Evolutionary conservation across 2,113 vertebrate genomes (phyloP), one percentile per base, ranked within the genome.

Genomic region (Saguinus imperator): DNA sequence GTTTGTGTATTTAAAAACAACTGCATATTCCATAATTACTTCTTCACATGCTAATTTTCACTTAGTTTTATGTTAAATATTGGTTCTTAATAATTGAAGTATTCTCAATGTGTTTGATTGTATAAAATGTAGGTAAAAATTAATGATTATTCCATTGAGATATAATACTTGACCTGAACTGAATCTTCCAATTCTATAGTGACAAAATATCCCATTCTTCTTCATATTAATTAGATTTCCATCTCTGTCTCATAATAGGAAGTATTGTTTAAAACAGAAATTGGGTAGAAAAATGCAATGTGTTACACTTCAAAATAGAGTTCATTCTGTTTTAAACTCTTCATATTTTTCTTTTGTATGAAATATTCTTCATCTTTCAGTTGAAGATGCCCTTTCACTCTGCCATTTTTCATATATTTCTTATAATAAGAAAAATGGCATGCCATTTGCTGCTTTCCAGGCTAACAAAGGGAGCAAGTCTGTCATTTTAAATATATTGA

Each of bases 381-480:
- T 50, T 94, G 95, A 93, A 96, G 29, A 94, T 96, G 81, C 3
- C 80, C 52, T 97, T 98, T 96, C 12, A 12, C 6, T 90, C 80
- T 96, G 75, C 58, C 87, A 52, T 18, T 32, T 35, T 35, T n/a
- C 35, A n/a, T 13, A 68, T 17, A 68, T 64, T 64, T 64, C 58
- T 61, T 61, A 13, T 76, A 94, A 88, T 75, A 91, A 97, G 70
- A 83, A 91, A 97, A 70, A 81, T 94, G 93, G 21, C 12, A 3
- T 91, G 45, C 77, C 84, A 96, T 97, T 97, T 92, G 18, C 58
- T 95, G 37, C 93, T 96, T 89, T 13, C 37, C 80, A 95, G 20
- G n/a, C 97, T 98, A 97, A 95, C 29, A 92, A 91, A 95, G 75
- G 77, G 97, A 97, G 77, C 90, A 98, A 94, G 48, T n/a, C 64